Conservation (phyloP, 2,888 invertebrate species). For the Eupithecia tripunctaria region DNA sequence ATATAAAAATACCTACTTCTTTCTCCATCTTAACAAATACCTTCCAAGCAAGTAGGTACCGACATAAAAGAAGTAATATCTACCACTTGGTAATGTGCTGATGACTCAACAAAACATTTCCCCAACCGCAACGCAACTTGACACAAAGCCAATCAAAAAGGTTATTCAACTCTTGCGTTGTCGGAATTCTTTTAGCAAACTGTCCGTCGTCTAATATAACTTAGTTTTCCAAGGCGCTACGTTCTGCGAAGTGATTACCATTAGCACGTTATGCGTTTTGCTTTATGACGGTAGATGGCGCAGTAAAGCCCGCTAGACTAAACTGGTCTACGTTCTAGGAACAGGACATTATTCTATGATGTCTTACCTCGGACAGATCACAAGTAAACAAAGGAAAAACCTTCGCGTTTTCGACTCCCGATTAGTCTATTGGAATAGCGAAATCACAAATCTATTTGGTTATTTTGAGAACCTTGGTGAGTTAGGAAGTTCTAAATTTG, state of each 20-base stretch:
- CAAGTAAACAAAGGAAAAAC: conserved; percentile 12
- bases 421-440: neutral
- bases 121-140: conserved; percentile 20
- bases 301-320: conserved; percentile 18
- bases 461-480: neutral
- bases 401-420: conserved; percentile 2
- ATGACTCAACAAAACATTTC: conserved; percentile 25
- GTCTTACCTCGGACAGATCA: neutral
- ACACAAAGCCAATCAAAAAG: conserved; percentile 24
- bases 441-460: neutral
- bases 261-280: neutral
- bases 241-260: conserved; percentile 18
- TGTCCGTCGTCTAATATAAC: neutral
- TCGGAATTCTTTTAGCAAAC: conserved; percentile 25
- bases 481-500: neutral
- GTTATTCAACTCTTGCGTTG: conserved; percentile 25
- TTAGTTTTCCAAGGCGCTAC: conserved; percentile 23
- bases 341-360: conserved; percentile 10
- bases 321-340: conserved; percentile 23
- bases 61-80: neutral
- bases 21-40: neutral
- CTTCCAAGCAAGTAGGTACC: neutral
- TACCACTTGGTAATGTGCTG: neutral
- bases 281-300: conserved; percentile 24
- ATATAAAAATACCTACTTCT: neutral